A percentile compares a stretch with the other conserved stretches of the same genome.
These are phyloP conservation scores for Elanoides forficatus DNA, from an alignment of 2,113 vertebrate species.

Conservation along the genomic window DNA sequence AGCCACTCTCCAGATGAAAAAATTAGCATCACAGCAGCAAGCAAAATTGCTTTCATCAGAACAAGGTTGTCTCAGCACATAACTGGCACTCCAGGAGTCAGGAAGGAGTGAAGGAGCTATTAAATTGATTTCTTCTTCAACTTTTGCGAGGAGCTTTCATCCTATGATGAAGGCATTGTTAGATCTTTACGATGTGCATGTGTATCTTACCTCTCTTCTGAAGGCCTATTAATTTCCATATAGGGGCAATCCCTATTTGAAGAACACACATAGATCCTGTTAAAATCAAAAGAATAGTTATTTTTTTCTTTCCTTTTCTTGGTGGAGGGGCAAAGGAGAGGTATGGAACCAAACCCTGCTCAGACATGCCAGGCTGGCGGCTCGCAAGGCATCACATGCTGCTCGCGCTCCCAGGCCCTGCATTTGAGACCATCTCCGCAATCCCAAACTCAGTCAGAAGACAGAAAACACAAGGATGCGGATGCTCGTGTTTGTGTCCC, in stretches of 20 bases:
- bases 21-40: neutral
- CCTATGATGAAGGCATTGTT: neutral
- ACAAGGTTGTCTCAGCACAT: neutral
- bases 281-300: neutral
- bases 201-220: neutral
- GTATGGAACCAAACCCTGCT: neutral
- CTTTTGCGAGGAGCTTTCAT: neutral
- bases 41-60: neutral
- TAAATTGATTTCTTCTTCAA: constrained; percentile 8
- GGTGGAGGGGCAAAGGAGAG: neutral
- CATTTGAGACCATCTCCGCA: neutral
- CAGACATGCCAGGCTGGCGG: neutral
- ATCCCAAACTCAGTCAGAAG: neutral
- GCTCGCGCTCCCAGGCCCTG: accelerated
- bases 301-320: neutral
- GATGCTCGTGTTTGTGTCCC: neutral
- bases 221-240: neutral
- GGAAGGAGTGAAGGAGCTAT: neutral
- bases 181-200: neutral
- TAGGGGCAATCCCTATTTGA: neutral
- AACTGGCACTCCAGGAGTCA: neutral
- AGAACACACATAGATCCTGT: neutral
- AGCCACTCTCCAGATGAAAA: constrained; percentile 8
- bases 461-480: accelerated
- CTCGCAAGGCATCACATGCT: neutral